Conservation (phyloP, 2,888 invertebrate species). For the Ophioninae sp. region DNA sequence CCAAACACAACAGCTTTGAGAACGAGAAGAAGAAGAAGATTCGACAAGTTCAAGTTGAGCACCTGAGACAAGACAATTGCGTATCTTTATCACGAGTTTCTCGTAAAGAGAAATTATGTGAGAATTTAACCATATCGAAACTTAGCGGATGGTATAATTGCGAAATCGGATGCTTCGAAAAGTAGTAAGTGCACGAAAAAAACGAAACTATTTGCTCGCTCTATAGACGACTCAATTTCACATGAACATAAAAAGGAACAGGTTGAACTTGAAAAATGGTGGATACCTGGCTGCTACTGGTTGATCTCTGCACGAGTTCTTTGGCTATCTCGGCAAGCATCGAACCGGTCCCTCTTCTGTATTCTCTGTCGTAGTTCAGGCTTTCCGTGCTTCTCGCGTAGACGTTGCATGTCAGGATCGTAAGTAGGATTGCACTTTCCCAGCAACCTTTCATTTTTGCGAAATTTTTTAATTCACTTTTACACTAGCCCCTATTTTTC, state of each 20-base stretch:
- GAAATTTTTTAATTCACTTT: background rate
- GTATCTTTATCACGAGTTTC: background rate
- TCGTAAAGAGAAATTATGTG: background rate
- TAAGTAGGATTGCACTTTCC: slow-evolving; percentile 55
- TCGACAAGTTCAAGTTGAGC: slow-evolving; percentile 91
- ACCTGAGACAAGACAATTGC: slow-evolving; percentile 81
- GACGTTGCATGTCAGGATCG: slow-evolving; percentile 61
- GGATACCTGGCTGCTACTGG: slow-evolving; percentile 86
- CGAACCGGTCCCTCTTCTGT: slow-evolving; percentile 77
- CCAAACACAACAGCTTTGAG: slow-evolving; percentile 92
- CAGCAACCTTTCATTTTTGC: slow-evolving; percentile 52
- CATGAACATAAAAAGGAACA: background rate
- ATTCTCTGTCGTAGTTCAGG: slow-evolving; percentile 59
- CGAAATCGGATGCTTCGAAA: background rate
- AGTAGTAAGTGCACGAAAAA: background rate
- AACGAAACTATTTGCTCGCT: background rate
- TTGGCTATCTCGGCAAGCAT: slow-evolving; percentile 85
- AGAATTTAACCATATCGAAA: background rate
- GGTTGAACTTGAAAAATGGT: background rate
- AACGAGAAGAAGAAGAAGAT: slow-evolving; percentile 89
- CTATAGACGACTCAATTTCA: background rate
- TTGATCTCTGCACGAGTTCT: slow-evolving; percentile 86
- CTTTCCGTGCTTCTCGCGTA: slow-evolving; percentile 64
- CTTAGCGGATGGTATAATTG: too few species aligned
- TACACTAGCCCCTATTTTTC: background rate